Percentiles rank a stretch among this genome's conserved stretches.
These are phyloP conservation scores for Drosophila asahinai DNA, from an alignment of 1,140 invertebrate species.

Conservation along the genomic window DNA sequence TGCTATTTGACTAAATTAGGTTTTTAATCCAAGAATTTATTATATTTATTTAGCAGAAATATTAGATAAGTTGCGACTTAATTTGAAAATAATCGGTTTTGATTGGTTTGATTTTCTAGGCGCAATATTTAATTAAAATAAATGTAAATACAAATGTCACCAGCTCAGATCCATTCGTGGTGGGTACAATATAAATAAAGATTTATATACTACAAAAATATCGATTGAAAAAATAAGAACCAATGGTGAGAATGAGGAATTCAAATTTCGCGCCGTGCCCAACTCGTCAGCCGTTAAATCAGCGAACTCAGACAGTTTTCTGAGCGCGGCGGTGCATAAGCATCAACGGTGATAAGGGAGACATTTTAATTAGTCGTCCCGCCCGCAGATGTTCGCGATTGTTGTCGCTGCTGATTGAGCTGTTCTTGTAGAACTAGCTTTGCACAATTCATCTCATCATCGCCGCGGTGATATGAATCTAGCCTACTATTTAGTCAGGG, in stretches of 20 bases:
- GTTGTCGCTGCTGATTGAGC: constrained; percentile 57
- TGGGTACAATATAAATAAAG: too few species aligned
- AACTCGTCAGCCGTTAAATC: too few species aligned
- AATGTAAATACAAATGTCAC: too few species aligned
- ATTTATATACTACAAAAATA: neutral
- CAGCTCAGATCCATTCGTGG: too few species aligned
- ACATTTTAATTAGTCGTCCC: constrained; percentile 52
- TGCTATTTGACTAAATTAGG: too few species aligned
- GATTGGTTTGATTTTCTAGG: too few species aligned
- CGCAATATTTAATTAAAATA: too few species aligned
- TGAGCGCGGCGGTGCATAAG: neutral
- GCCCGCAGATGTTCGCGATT: constrained; percentile 39
- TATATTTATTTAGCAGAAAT: too few species aligned
- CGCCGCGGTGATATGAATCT: constrained; percentile 44
- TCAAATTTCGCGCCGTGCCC: neutral
- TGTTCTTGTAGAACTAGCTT: constrained; percentile 36
- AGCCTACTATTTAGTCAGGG: constrained; percentile 45
- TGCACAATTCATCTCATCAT: constrained; percentile 42
- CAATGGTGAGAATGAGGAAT: neutral
- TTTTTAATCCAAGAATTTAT: too few species aligned
- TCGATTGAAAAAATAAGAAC: neutral
- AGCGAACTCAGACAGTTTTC: too few species aligned
- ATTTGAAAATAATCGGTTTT: too few species aligned
- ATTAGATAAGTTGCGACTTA: too few species aligned
- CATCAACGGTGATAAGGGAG: constrained; percentile 22